Evolutionary conservation across 2,797 vertebrate species (phyloP), one percentile per base, ranked within the genome.

Genomic region (Sciaenops ocellatus): DNA sequence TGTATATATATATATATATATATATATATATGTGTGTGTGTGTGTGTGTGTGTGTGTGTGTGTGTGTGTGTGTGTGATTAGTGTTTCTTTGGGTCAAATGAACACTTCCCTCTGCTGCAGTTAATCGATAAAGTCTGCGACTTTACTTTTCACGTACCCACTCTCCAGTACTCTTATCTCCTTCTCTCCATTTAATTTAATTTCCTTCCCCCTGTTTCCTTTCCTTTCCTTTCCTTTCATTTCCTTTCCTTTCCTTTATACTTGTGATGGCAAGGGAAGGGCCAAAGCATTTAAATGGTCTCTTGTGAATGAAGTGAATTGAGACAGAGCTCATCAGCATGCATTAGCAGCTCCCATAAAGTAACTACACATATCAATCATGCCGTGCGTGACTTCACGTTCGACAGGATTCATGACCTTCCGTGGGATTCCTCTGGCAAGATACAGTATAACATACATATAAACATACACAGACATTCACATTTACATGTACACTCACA

Each of bases 311-410:
- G 88, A 91, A 85, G 87, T 69, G 88, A 90, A 90, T 90, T 86
- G 88, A 92, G 88, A 84, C 80, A 18, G 83, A 77, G 67, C 89
- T 90, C 88, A 93, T 94, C 60, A 78, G 82, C 90, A 95, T 95
- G 93, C 94, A 88, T 80, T 89, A 92, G 79, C 79, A 24, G 84
- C 76, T 76, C 69, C 78, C 83, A 89, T 89, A 91, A 92, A 90
- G 89, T 88, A 94, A 91, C 91, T 88, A 85, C 64, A 61, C 89
- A 83, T 91, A 94, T 94, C 90, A 91, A 89, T 94, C 92, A 92
- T 70, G 62, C 76, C 73, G 69, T 10, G 79, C 70, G 71, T 79
- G 81, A 74, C 80, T 84, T 75, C 63, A 34, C 81, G 73, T 87
- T 89, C 48, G 51, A 81, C 80, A 77, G 66, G 76, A 90, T 88